Evolutionary conservation across 2,113 vertebrate genomes (phyloP), one percentile per base, ranked within the genome.

Genomic region (Sardina pilchardus): DNA sequence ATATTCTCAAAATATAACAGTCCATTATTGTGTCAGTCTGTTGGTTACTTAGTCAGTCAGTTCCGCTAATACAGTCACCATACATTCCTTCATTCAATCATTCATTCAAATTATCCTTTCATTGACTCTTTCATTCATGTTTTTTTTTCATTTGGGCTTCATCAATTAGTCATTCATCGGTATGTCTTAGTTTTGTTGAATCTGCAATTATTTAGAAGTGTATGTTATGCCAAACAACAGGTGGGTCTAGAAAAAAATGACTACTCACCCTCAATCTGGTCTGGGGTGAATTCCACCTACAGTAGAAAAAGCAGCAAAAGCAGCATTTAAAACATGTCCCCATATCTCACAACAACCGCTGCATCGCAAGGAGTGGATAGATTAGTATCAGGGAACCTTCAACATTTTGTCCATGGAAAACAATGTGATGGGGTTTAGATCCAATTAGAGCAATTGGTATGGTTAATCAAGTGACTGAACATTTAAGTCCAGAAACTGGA

Each of bases 281-380:
- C 95, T 86, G 90, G 71, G 84, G 53, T 92, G 93, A 96, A 95
- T 34, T 95, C 93, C 26, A 95, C 71, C 95, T 95, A 86, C 67
- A 89, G 89, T 43, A 84, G 86, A 89, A 89, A 80, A 92, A 42
- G 39, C 39, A 42, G 39, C 39, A 42, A 42, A 86, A 92, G 67
- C 85, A 93, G 59, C 50, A 24, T n/a, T 80, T 44, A 81, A 63
- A 78, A 78, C 14, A 59, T 59, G 19, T 24, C 21, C 19, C 53
- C 19, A 24, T 24, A 59, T 7, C 6, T 21, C 19, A 30, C 44
- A 43, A 24, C 21, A 59, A 59, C 21, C 19, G 19, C 1, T 59
- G 53, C 6, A 21, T 5, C 53, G 12, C 45, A 47, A 59, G 19
- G 16, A 16, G 10, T 50, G 10, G 48, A 50, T 3, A 59, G 6